Evolutionary conservation across 64 coral and sea anemone species (phyloP), one percentile per base, ranked within the genome.

Genomic region (Actinia equina): DNA sequence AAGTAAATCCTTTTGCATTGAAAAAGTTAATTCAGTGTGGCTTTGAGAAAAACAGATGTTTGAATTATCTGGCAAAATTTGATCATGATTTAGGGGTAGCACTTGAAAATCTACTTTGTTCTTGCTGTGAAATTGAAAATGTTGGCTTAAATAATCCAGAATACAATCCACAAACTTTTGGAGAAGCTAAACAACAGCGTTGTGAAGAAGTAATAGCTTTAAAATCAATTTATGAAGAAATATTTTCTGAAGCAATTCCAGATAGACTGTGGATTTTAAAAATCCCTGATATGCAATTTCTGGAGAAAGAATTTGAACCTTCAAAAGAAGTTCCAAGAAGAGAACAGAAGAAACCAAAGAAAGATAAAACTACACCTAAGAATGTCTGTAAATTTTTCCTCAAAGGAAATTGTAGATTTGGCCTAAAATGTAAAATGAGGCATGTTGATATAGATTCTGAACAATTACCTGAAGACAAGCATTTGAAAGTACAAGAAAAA

Each of bases 351-450:
- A 90, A 58, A 77, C 22, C 65, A 13, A 54, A 44, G 25, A 82
- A 62, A 71, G 80, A 23, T 25, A 37, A 9, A 74, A 37, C 86
- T 61, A 53, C 3, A 22, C 22, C 80, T 43, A 7, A 22, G 43
- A 90, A 93, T 93, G 23, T 88, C 22, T 96, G 94, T 83, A 92
- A 86, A 69, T 93, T 93, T 59, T 96, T 90, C 63, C 51, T 90
- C 16, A 53, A 59, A 69, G 94, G 94, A 1, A n/a, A 90, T 22
- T 96, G 94, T 86, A 96, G 52, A 61, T 96, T 90, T 88, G 94
- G 91, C 15, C 22, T 55, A 52, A 90, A 79, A 85, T 96, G 94
- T 27, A 96, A 84, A 96, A 89, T 90, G 85, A 96, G 88, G 23
- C 94, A 96, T 82, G 79, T 81, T 5, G 52, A 82, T 45, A 22